Evolutionary conservation across 1,140 invertebrate genomes (phyloP).

Genomic region (Diabrotica undecimpunctata): DNA sequence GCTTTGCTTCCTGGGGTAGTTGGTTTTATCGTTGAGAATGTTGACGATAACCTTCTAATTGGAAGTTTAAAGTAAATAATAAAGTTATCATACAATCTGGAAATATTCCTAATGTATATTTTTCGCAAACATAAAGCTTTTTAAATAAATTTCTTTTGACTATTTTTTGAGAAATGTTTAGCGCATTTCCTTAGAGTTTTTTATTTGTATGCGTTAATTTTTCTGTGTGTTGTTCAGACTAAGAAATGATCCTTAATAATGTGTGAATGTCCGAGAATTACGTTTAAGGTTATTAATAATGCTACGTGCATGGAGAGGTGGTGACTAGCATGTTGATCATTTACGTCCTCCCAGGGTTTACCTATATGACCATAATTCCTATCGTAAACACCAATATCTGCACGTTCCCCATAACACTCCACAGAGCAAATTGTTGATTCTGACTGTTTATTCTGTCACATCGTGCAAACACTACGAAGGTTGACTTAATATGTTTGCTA

Average conservation of each 20-base stretch:
- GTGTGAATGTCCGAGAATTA: slow-evolving; percentile 6
- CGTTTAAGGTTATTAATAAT: slow-evolving; percentile 11
- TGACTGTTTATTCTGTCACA: slow-evolving; percentile 34
- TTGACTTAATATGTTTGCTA: slow-evolving; percentile 10
- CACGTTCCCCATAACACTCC: slow-evolving; percentile 28
- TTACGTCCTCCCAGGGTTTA: slow-evolving; percentile 38
- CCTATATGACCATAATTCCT: slow-evolving; percentile 38
- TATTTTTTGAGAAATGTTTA: too few relatives aligned
- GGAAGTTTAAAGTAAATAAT: too few relatives aligned
- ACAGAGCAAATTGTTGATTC: slow-evolving; percentile 37
- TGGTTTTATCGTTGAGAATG: too few relatives aligned
- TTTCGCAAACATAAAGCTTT: too few relatives aligned
- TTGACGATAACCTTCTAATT: too few relatives aligned
- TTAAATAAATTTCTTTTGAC: too few relatives aligned
- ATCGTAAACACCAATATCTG: slow-evolving; percentile 36
- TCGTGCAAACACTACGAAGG: slow-evolving; percentile 10
- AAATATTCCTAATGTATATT: too few relatives aligned
- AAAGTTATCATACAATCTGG: too few relatives aligned
- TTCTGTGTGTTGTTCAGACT: neutral
- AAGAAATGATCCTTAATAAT: slow-evolving; percentile 7
- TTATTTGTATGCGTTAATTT: neutral
- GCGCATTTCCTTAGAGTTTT: too few relatives aligned
- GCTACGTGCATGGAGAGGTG: slow-evolving; percentile 14
- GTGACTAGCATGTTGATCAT: slow-evolving; percentile 36
- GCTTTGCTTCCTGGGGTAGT: too few relatives aligned